A percentile compares a stretch with the other conserved stretches of the same genome.
Evolutionary conservation across 2,113 vertebrate genomes (phyloP).

Genomic region (Charadrius vociferus): DNA sequence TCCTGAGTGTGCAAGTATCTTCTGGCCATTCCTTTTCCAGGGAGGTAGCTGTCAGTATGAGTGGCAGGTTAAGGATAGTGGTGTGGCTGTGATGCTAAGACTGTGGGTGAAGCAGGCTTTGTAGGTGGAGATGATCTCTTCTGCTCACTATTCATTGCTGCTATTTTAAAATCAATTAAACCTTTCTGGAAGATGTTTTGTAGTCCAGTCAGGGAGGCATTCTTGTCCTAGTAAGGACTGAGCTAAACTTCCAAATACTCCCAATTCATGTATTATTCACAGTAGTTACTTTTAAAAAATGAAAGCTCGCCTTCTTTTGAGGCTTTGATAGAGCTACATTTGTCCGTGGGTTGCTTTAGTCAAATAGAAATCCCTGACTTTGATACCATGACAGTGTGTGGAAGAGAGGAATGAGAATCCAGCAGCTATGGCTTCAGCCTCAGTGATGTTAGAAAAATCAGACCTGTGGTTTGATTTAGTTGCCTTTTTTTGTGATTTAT

Average conservation of each 20-base stretch:
- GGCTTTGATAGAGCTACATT: background rate
- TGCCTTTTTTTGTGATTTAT: background rate
- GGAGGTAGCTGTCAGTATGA: background rate
- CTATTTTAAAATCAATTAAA: background rate
- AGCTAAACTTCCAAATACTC: background rate
- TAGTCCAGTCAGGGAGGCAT: background rate
- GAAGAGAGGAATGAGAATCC: background rate
- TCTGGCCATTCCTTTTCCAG: background rate
- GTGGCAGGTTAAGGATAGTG: background rate
- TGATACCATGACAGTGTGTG: background rate
- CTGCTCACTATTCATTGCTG: background rate
- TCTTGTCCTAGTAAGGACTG: background rate
- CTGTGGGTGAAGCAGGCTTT: background rate
- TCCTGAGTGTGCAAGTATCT: background rate
- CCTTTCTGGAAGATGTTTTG: background rate
- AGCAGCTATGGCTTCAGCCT: background rate
- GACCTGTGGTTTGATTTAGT: background rate
- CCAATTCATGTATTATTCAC: background rate
- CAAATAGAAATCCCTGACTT: background rate
- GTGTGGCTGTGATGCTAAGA: background rate
- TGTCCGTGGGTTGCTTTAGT: background rate
- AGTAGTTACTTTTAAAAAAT: background rate
- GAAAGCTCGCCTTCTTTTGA: background rate
- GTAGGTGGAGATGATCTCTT: background rate
- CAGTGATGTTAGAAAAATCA: too few relatives aligned